These are phyloP conservation scores for Phainopepla nitens DNA, from an alignment of 2,113 vertebrate genomes.

Conservation along the genomic window DNA sequence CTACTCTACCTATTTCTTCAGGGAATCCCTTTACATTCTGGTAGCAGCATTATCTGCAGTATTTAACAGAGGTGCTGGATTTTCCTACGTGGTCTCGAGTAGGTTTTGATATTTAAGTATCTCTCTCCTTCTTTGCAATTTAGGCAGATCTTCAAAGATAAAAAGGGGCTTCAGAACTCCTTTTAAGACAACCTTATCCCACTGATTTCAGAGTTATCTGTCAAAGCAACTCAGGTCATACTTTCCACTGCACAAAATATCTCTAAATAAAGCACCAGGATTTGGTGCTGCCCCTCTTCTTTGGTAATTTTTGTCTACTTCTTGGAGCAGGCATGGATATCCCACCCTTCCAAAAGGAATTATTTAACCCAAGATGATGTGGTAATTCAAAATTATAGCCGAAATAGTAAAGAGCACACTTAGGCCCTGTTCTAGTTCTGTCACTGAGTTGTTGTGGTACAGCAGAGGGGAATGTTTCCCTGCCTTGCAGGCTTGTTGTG, in stretches of 20 bases:
- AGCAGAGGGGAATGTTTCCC: not conserved
- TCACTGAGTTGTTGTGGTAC: not conserved
- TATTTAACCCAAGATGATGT: not conserved
- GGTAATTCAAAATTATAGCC: not conserved
- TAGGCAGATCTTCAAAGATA: not conserved
- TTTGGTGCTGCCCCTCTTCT: not conserved
- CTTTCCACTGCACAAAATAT: not conserved
- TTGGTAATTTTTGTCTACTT: not conserved
- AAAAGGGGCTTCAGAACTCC: not conserved
- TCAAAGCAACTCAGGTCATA: not conserved
- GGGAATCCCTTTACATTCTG: not conserved
- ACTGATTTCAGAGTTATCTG: not conserved
- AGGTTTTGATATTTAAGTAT: not conserved
- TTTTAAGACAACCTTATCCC: not conserved
- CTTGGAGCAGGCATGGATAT: not conserved
- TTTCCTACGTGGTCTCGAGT: not conserved
- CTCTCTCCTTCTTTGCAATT: not conserved
- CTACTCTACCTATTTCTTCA: not conserved
- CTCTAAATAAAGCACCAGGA: not conserved
- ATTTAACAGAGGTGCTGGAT: not conserved
- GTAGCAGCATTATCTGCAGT: not conserved
- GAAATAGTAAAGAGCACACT: not conserved
- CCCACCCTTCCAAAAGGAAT: not conserved
- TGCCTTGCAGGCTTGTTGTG: slow-evolving; percentile 1
- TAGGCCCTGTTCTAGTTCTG: not conserved